Percentiles rank a stretch among this genome's conserved stretches.
Evolutionary conservation across 2,113 vertebrate genomes (phyloP).

Genomic region (Lontra canadensis): DNA sequence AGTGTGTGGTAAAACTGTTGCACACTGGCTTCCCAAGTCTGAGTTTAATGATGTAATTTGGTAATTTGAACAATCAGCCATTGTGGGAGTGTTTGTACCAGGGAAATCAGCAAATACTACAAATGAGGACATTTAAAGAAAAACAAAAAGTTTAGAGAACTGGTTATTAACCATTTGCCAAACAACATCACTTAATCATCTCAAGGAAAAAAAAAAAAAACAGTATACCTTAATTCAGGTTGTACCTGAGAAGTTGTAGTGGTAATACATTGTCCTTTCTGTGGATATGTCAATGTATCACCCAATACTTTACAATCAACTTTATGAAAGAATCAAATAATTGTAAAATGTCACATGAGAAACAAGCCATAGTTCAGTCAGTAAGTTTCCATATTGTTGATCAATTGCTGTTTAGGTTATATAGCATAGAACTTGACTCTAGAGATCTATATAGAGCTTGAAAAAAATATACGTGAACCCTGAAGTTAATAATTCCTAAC

Average conservation of each 20-base stretch:
- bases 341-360: background rate
- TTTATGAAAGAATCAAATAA: background rate
- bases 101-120: background rate
- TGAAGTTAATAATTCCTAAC: background rate
- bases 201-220: background rate
- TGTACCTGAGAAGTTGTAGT: accelerated
- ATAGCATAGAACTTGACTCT: background rate
- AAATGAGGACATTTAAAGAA: background rate
- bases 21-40: background rate
- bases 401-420: background rate
- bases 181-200: accelerated
- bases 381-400: background rate
- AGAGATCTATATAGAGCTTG: background rate
- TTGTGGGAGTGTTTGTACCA: background rate
- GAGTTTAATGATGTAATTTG: background rate
- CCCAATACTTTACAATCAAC: background rate
- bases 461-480: background rate
- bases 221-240: background rate
- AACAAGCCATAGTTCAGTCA: background rate
- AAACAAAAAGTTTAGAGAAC: background rate
- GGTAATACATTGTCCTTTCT: background rate
- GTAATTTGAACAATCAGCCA: background rate
- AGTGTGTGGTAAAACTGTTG: background rate
- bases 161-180: background rate
- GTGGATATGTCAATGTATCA: background rate